A percentile compares a stretch with the other conserved stretches of the same genome.
phyloP scores from a whole-genome alignment of 2,113 vertebrate genomes.

The Athene cunicularia region DNA sequence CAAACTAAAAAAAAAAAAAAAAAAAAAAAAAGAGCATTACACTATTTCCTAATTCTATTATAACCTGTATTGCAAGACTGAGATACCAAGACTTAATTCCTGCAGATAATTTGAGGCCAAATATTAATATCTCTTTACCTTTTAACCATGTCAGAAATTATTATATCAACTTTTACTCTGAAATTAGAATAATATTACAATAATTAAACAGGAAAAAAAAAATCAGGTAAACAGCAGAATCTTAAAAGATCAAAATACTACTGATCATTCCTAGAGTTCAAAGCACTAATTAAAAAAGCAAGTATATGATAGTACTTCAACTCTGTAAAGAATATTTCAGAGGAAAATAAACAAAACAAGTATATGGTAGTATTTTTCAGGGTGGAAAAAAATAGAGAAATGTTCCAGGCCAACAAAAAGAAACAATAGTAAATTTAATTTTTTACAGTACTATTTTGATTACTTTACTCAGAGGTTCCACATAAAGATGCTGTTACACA shows the following conservation, averaged over 20 bases:
- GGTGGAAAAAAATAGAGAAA: neutral
- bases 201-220: constrained; percentile 5
- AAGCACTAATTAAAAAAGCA: neutral
- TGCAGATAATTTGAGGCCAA: neutral
- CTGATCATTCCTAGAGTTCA: neutral
- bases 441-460: neutral
- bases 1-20: neutral
- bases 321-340: neutral
- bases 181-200: constrained; percentile 6
- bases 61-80: neutral
- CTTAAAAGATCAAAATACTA: constrained; percentile 42
- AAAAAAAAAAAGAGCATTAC: neutral
- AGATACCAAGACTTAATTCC: neutral
- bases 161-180: neutral
- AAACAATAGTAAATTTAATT: neutral
- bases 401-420: neutral
- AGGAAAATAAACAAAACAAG: neutral
- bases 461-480: neutral
- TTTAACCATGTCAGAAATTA: neutral
- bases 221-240: constrained; percentile 35
- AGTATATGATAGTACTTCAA: constrained; percentile 9
- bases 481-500: neutral
- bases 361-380: neutral
- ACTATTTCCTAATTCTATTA: neutral
- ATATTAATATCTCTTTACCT: neutral